phyloP scores from a whole-genome alignment of 2,113 vertebrate genomes.

The Tor tambroides region DNA sequence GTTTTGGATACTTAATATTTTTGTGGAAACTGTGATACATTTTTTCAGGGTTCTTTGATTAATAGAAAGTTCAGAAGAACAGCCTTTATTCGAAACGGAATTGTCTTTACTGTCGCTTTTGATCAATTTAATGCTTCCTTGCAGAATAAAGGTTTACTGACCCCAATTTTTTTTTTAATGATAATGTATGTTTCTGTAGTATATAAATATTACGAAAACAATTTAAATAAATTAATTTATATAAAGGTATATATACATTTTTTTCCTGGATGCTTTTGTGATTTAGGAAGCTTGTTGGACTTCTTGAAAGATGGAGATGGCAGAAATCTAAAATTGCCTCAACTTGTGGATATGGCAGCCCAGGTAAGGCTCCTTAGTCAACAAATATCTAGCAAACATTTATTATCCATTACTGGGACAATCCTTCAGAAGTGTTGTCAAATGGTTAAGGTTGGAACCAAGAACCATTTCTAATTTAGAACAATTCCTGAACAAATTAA shows the following conservation, averaged over 20 bases:
- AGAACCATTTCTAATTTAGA: neutral
- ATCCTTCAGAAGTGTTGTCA: neutral
- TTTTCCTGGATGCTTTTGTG: slow-evolving; percentile 5
- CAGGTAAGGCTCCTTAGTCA: slow-evolving; percentile 79
- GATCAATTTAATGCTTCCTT: neutral
- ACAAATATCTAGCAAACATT: neutral
- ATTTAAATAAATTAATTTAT: neutral
- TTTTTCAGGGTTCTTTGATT: neutral
- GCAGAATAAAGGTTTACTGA: neutral
- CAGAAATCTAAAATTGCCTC: slow-evolving; percentile 84
- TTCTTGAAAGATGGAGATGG: slow-evolving; percentile 90
- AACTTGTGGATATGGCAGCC: slow-evolving; percentile 95
- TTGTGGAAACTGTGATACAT: neutral
- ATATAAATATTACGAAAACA: neutral
- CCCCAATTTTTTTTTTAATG: neutral
- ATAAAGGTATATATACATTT: neutral
- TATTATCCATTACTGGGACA: neutral
- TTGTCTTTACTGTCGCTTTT: neutral
- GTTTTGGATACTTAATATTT: neutral
- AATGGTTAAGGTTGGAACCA: no score
- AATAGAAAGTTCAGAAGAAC: neutral
- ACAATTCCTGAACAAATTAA: neutral
- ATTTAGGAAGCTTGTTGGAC: slow-evolving; percentile 91
- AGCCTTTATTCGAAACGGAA: neutral
- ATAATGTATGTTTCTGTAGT: neutral